A percentile compares a stretch with the other conserved stretches of the same genome.
phyloP scores from a whole-genome alignment of 1,140 invertebrate species.

The Drosophila ogumai region DNA sequence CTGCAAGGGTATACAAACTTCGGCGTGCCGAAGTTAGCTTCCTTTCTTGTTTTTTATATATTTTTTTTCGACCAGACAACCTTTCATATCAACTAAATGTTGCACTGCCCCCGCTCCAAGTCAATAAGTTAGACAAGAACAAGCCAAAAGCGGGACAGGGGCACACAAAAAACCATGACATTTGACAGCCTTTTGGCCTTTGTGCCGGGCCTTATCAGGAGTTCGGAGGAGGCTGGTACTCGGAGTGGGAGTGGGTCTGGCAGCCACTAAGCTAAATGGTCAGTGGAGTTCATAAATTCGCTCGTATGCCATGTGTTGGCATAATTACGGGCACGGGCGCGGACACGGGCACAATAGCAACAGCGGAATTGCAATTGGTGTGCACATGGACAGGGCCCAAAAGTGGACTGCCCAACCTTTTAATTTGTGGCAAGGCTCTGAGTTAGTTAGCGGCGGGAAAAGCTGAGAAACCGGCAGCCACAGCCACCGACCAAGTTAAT shows the following conservation, averaged over 20 bases:
- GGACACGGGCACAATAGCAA: slow-evolving; percentile 53
- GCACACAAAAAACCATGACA: slow-evolving; percentile 51
- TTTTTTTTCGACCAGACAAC: slow-evolving; percentile 18
- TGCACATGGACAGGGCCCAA: slow-evolving; percentile 71
- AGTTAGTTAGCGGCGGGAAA: slow-evolving; percentile 65
- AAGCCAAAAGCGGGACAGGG: slow-evolving; percentile 35
- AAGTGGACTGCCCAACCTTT: slow-evolving; percentile 80
- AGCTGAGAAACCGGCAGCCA: slow-evolving; percentile 37
- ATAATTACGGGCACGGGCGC: slow-evolving; percentile 63
- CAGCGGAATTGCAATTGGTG: slow-evolving; percentile 46
- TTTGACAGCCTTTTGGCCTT: slow-evolving; percentile 80
- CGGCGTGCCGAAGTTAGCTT: no score
- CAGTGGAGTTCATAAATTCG: slow-evolving; percentile 75
- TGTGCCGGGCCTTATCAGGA: slow-evolving; percentile 78
- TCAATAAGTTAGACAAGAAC: slow-evolving; percentile 43
- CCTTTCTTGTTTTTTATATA: slow-evolving; percentile 1
- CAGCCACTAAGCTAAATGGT: slow-evolving; percentile 58
- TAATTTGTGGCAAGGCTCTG: slow-evolving; percentile 71
- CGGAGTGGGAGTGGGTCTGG: slow-evolving; percentile 39
- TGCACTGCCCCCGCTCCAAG: slow-evolving; percentile 32
- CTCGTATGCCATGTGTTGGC: slow-evolving; percentile 74
- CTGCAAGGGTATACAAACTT: no score
- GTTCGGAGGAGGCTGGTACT: slow-evolving; percentile 24
- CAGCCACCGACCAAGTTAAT: slow-evolving; percentile 72
- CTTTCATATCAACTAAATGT: slow-evolving; percentile 60